A percentile compares a stretch with the other conserved stretches of the same genome.
These are phyloP conservation scores for Globodera ellingtonae DNA, from an alignment of 1,140 invertebrate species.

Conservation along the genomic window DNA sequence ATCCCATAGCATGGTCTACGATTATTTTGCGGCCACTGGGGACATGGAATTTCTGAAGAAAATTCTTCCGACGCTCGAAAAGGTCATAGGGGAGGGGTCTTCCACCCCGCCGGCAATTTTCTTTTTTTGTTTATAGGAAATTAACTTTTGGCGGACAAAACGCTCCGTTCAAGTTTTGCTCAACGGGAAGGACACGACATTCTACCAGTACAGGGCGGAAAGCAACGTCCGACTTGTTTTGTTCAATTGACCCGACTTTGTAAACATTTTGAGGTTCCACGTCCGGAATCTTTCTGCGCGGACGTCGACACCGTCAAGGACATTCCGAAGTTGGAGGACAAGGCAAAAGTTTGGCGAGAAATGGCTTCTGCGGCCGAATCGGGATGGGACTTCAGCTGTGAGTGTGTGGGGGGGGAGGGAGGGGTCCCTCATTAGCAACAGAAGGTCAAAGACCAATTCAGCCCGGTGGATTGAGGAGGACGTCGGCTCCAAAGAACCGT, in stretches of 20 bases:
- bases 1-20: conserved; percentile 74
- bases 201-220: conserved; percentile 62
- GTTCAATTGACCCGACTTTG: too few species aligned
- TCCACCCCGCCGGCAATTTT: not conserved
- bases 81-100: conserved; percentile 23
- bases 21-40: conserved; percentile 75
- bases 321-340: conserved; percentile 32
- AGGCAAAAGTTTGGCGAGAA: conserved; percentile 39
- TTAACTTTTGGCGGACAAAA: conserved; percentile 70
- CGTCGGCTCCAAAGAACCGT: not conserved
- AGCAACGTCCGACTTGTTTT: conserved; percentile 66
- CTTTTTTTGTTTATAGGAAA: conserved; percentile 25
- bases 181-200: conserved; percentile 31
- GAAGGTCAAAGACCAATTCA: conserved; percentile 11
- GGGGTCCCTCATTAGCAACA: too few species aligned
- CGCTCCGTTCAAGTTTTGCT: conserved; percentile 57
- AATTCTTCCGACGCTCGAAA: conserved; percentile 55
- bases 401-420: conserved; percentile 59
- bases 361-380: conserved; percentile 66
- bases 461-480: conserved; percentile 45
- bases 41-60: conserved; percentile 73
- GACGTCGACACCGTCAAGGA: conserved; percentile 38
- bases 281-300: conserved; percentile 57
- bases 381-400: conserved; percentile 67
- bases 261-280: conserved; percentile 66